These are phyloP conservation scores for Daubentonia madagascariensis DNA, from an alignment of 2,113 vertebrate genomes.

Conservation along the genomic window DNA sequence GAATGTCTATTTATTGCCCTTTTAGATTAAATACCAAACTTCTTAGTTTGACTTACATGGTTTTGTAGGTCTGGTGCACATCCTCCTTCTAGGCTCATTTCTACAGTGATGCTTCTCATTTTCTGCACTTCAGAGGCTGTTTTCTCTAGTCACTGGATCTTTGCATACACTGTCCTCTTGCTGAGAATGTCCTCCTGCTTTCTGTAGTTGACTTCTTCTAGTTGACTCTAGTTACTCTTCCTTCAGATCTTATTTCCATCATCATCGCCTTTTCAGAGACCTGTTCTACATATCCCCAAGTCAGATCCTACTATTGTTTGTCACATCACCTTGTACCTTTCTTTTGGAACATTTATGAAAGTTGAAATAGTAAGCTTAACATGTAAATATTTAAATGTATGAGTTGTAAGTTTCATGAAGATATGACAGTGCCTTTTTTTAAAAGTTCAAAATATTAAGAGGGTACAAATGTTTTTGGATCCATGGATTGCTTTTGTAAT, in stretches of 20 bases:
- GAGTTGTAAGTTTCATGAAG: background rate
- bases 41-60: background rate
- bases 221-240: too few species aligned
- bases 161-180: background rate
- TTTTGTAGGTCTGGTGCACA: background rate
- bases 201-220: background rate
- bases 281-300: background rate
- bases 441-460: too few species aligned
- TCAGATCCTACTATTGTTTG: background rate
- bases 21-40: background rate
- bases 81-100: background rate
- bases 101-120: background rate
- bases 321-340: background rate
- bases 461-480: too few species aligned
- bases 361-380: background rate
- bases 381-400: background rate
- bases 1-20: background rate
- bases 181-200: background rate
- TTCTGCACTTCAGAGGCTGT: background rate
- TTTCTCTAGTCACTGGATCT: background rate
- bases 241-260: background rate
- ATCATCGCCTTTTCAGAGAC: background rate
- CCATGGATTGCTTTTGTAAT: too few species aligned
- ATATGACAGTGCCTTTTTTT: background rate
- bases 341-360: background rate